phyloP scores from a whole-genome alignment of 1,140 invertebrate genomes.

The Drosophila persimilis region DNA sequence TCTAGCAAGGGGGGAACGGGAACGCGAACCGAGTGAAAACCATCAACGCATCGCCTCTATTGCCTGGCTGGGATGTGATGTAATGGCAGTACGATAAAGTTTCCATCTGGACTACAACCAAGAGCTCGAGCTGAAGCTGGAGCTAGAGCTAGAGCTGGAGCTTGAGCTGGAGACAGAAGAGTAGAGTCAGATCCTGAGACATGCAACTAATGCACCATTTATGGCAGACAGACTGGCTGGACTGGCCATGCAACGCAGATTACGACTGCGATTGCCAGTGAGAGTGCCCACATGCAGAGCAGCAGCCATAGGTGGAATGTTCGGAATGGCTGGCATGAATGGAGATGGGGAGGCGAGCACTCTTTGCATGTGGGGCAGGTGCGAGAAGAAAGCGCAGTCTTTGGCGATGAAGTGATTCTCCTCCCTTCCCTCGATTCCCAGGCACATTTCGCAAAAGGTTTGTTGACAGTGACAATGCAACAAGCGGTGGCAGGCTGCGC shows the following conservation, averaged over 20 bases:
- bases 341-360: background rate
- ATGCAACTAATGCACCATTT: slow-evolving; percentile 66
- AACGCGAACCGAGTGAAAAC: slow-evolving; percentile 26
- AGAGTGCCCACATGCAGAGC: slow-evolving; percentile 63
- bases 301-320: slow-evolving; percentile 33
- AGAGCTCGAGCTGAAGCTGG: slow-evolving; percentile 26
- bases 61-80: slow-evolving; percentile 48
- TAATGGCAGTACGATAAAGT: slow-evolving; percentile 64
- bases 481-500: slow-evolving; percentile 35
- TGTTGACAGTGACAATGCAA: slow-evolving; percentile 60
- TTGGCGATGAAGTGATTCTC: background rate
- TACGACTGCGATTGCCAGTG: slow-evolving; percentile 37
- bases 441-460: slow-evolving; percentile 55
- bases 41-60: slow-evolving; percentile 65
- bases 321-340: slow-evolving; percentile 8
- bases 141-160: slow-evolving; percentile 18
- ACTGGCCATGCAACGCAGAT: slow-evolving; percentile 58
- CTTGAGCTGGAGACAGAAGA: background rate
- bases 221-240: slow-evolving; percentile 63
- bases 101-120: slow-evolving; percentile 48
- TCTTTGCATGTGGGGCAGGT: slow-evolving; percentile 32
- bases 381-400: slow-evolving; percentile 9
- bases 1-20: background rate
- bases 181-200: slow-evolving; percentile 42
- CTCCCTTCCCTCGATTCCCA: slow-evolving; percentile 27